Base-by-base conservation (phyloP, 2,888 invertebrate genomes). In the Ametastegia equiseti region DNA sequence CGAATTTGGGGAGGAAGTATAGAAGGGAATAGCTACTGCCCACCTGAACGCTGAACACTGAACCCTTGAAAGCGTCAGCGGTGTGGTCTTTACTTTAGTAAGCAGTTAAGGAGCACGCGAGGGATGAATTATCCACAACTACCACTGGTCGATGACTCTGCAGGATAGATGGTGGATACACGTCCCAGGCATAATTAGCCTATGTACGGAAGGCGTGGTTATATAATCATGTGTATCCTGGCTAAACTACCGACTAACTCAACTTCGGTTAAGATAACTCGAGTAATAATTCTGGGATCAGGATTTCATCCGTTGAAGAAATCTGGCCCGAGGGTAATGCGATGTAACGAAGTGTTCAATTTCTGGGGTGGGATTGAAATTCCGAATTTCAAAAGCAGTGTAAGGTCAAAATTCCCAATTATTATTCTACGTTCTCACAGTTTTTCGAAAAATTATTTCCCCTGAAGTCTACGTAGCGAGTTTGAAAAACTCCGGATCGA, bases 41-140 rank as follows among this genome's bases (percentile, higher is more conserved):
- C 47, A 73, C 50, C 73, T 73, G 73, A 50, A 73, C 73, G 73
- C 73, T 50, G n/a, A n/a, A n/a, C n/a, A n/a, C 73, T 73, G 73
- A 50, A 73, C 73, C 50, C 73, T 50, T 33, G 19, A 19, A 50
- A 73, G 73, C 50, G 50, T 30, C 19, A 47, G 47, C 45, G 30
- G 7, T 47, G 71, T 47, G 71, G 45, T 71, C 71, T 71, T 71
- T 71, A 71, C 71, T 71, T 71, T 71, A 27, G 71, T 71, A 71
- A 71, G 71, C 71, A 71, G 71, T 71, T 71, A 47, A 71, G 71
- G 0, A 71, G 71, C 47, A 30, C 71, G 27, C 71, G 45, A 71
- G 71, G 71, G 71, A 71, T 71, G 42, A 71, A 71, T 67, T 67
- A 67, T 42, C 27, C 27, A 71, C 71, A 71, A 27, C 30, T 71